These are phyloP conservation scores for Dicyrtoma fusca DNA, from an alignment of 2,888 invertebrate genomes.

Conservation along the genomic window DNA sequence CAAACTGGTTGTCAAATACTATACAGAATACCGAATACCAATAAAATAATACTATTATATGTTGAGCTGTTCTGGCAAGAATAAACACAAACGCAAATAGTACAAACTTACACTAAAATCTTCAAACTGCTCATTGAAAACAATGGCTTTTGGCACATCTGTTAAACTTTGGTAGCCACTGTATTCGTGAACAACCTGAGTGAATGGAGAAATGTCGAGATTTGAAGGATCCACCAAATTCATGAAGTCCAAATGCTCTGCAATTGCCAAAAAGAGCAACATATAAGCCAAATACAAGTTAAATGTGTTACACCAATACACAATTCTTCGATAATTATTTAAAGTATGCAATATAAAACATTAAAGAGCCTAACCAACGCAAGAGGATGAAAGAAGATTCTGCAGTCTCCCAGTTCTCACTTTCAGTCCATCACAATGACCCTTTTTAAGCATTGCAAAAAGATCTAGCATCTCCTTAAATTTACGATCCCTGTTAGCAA, in stretches of 20 bases:
- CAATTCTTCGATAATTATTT: slow-evolving; percentile 2
- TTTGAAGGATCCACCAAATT: slow-evolving; percentile 73
- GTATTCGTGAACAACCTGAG: slow-evolving; percentile 86
- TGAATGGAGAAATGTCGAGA: slow-evolving; percentile 78
- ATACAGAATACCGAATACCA: not conserved
- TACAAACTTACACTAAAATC: slow-evolving; percentile 61
- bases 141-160: slow-evolving; percentile 83
- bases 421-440: slow-evolving; percentile 93
- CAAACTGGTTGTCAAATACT: not conserved
- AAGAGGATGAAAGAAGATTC: slow-evolving; percentile 97
- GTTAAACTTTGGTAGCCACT: slow-evolving; percentile 94
- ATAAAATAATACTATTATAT: no score
- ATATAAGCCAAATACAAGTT: slow-evolving; percentile 18
- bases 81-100: not conserved
- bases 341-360: not conserved
- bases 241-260: slow-evolving; percentile 97
- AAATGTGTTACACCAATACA: no score
- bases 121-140: slow-evolving; percentile 68
- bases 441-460: slow-evolving; percentile 95
- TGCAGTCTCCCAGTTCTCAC: slow-evolving; percentile 91
- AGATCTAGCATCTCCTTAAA: slow-evolving; percentile 96
- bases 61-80: no score
- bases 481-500: slow-evolving; percentile 74
- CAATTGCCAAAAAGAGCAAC: slow-evolving; percentile 48
- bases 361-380: slow-evolving; percentile 70